Evolutionary conservation across 2,113 vertebrate genomes (phyloP).

Genomic region (Trichomycterus rosablanca): DNA sequence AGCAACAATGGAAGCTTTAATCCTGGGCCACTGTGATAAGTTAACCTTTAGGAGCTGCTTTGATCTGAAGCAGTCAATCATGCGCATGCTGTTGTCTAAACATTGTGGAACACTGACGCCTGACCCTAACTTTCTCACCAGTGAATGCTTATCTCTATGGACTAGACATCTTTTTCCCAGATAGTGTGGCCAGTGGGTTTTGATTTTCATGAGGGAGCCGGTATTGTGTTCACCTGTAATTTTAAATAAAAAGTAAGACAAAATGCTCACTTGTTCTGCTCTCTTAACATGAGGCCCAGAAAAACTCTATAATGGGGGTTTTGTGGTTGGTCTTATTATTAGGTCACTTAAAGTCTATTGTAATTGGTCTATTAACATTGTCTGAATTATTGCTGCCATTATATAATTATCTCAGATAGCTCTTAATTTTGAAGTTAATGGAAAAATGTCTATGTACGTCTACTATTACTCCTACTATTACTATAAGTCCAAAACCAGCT

Average conservation of each 20-base stretch:
- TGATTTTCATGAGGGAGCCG: not conserved
- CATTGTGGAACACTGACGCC: slow-evolving; percentile 18
- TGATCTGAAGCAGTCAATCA: slow-evolving; percentile 32
- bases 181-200: not conserved
- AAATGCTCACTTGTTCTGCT: slow-evolving; percentile 3
- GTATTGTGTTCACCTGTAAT: not conserved
- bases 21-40: slow-evolving; percentile 24
- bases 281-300: slow-evolving; percentile 1
- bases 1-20: slow-evolving; percentile 21
- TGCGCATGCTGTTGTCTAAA: slow-evolving; percentile 32
- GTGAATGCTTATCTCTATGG: not conserved
- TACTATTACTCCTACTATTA: no score
- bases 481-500: no score
- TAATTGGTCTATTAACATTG: no score
- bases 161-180: not conserved
- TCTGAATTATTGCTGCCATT: no score
- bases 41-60: slow-evolving; percentile 21
- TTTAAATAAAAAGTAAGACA: not conserved
- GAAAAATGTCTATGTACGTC: not conserved
- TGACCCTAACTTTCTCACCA: slow-evolving; percentile 28
- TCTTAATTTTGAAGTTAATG: no score
- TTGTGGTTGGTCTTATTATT: no score
- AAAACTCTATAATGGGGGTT: slow-evolving; percentile 1
- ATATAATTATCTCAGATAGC: no score
- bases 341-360: no score